Conservation (phyloP, 2,888 invertebrate species). For the Rutpela maculata region DNA sequence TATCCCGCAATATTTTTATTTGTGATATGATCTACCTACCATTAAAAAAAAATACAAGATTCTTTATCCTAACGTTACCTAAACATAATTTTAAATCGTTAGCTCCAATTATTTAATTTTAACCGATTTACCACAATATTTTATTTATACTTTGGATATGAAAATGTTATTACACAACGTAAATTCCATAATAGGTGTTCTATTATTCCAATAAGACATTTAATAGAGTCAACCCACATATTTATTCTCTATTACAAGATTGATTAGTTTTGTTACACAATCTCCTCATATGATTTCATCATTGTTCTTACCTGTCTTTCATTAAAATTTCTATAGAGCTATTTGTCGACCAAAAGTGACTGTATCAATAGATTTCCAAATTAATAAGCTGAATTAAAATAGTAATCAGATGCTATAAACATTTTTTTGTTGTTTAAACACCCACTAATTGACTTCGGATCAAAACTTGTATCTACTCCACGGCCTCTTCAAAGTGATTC, state of each 20-base stretch:
- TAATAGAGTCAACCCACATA: conserved; percentile 19
- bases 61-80: too few species aligned
- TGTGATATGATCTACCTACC: too few species aligned
- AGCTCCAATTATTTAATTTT: not conserved
- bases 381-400: conserved; percentile 26
- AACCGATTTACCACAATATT: not conserved
- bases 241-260: conserved; percentile 19
- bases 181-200: not conserved
- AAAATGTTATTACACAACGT: not conserved
- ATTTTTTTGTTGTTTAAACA: conserved; percentile 20
- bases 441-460: conserved; percentile 23
- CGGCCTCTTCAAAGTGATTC: conserved; percentile 31
- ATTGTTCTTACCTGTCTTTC: conserved; percentile 32
- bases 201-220: not conserved
- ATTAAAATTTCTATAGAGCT: conserved; percentile 30
- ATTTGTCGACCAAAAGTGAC: conserved; percentile 12
- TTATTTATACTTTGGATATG: not conserved
- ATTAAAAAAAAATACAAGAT: too few species aligned
- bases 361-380: conserved; percentile 27
- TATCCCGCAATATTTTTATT: too few species aligned
- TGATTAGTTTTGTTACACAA: conserved; percentile 29
- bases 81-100: too few species aligned
- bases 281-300: conserved; percentile 26
- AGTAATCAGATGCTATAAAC: conserved; percentile 20
- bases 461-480: conserved; percentile 27